phyloP scores from a whole-genome alignment of 2,797 vertebrate species.

The Premnoplex brunnescens region DNA sequence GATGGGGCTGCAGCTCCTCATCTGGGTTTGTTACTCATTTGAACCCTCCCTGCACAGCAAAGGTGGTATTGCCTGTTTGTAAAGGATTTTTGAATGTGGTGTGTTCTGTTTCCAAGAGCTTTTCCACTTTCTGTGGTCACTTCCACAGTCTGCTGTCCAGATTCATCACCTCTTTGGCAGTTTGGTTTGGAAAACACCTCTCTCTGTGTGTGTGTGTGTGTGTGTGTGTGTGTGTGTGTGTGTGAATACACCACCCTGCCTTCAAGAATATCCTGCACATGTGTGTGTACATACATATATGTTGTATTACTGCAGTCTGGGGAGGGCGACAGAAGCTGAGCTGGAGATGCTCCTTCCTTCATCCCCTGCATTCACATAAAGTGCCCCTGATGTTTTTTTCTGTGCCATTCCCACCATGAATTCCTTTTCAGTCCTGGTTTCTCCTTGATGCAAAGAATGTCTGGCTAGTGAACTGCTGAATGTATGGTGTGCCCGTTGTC shows the following conservation, averaged over 20 bases:
- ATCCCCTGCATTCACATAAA: slow-evolving; percentile 34
- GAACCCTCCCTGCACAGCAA: neutral
- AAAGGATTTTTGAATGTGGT: neutral
- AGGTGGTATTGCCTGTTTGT: neutral
- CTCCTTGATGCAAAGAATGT: slow-evolving; percentile 30
- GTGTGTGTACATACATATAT: neutral
- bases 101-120: neutral
- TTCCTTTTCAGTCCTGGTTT: neutral
- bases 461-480: slow-evolving; percentile 26
- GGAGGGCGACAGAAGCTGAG: neutral
- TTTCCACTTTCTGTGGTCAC: neutral
- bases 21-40: fast-evolving
- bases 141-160: neutral
- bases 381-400: neutral
- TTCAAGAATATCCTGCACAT: neutral
- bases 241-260: neutral
- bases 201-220: too few species aligned
- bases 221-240: neutral
- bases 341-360: neutral
- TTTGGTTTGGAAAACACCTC: neutral
- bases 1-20: neutral
- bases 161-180: neutral
- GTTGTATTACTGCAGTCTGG: neutral
- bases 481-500: neutral
- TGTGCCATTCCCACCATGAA: neutral